Percentiles rank a stretch among this genome's conserved stretches.
phyloP scores from a whole-genome alignment of 2,113 vertebrate species.

The Delphinus delphis region DNA sequence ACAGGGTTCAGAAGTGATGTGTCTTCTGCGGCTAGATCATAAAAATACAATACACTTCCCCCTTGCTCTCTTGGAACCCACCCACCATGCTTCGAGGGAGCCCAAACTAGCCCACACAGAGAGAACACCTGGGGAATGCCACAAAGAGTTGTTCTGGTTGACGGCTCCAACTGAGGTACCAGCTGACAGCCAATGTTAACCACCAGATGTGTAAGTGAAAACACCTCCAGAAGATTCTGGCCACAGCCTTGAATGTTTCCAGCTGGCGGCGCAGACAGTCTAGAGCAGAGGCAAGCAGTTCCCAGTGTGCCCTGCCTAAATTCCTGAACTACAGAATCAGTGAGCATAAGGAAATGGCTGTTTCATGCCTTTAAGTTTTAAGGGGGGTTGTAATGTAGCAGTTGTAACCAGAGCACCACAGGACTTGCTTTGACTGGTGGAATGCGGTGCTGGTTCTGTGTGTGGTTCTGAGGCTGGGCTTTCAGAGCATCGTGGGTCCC shows the following conservation, averaged over 20 bases:
- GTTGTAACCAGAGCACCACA: background rate
- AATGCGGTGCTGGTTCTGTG: background rate
- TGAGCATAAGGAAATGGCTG: background rate
- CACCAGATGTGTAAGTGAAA: background rate
- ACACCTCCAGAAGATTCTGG: background rate
- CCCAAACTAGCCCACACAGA: background rate
- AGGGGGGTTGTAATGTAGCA: background rate
- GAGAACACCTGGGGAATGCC: background rate
- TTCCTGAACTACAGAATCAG: background rate
- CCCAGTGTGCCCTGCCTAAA: background rate
- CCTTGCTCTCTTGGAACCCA: background rate
- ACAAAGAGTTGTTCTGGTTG: background rate
- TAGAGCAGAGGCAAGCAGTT: background rate
- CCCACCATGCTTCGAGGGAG: background rate
- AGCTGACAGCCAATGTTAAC: background rate
- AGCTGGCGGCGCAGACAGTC: background rate
- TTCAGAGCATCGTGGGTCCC: background rate
- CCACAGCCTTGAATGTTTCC: background rate
- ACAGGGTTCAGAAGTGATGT: background rate
- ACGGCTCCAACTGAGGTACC: background rate
- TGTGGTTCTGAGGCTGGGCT: background rate
- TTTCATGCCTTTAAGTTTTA: background rate
- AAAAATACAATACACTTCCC: background rate
- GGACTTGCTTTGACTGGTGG: background rate
- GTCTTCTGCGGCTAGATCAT: background rate